phyloP scores from a whole-genome alignment of 2,113 vertebrate species.

The Hypomesus transpacificus region DNA sequence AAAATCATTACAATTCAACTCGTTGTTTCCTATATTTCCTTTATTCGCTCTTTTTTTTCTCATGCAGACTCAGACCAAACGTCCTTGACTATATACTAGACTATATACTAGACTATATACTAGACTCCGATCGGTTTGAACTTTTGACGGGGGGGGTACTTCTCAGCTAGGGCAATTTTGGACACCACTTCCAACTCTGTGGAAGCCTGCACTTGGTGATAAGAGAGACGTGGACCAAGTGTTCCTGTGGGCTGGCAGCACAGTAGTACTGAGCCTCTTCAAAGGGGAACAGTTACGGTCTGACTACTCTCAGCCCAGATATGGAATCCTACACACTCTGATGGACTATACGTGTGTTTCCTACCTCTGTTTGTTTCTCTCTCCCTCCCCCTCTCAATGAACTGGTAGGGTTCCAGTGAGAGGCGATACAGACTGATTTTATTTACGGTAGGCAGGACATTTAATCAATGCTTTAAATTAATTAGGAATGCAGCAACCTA shows the following conservation, averaged over 20 bases:
- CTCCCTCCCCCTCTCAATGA: not conserved
- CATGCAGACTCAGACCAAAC: too few species aligned
- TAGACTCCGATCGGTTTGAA: constrained; percentile 1
- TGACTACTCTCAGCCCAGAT: constrained; percentile 39
- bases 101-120: not conserved
- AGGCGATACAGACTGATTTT: constrained; percentile 35
- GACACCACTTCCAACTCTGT: constrained; percentile 15
- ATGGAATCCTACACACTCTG: constrained; percentile 51
- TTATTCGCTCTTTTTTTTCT: too few species aligned
- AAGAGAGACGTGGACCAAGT: constrained; percentile 28
- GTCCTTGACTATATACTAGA: not conserved
- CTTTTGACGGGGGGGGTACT: not conserved
- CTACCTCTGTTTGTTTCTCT: not conserved
- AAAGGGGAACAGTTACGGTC: constrained; percentile 52
- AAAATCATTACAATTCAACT: not conserved
- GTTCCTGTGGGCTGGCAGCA: constrained; percentile 26
- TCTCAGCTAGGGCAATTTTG: constrained; percentile 27
- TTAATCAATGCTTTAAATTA: constrained; percentile 57
- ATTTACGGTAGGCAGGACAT: constrained; percentile 24
- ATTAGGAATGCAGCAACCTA: constrained; percentile 51
- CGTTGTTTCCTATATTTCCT: too few species aligned
- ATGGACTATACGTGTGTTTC: constrained; percentile 20
- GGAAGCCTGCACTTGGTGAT: constrained; percentile 51
- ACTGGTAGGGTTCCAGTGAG: constrained; percentile 27
- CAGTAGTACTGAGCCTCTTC: constrained; percentile 28